phyloP scores from a whole-genome alignment of 2,113 vertebrate genomes.

The Taurulus bubalis region DNA sequence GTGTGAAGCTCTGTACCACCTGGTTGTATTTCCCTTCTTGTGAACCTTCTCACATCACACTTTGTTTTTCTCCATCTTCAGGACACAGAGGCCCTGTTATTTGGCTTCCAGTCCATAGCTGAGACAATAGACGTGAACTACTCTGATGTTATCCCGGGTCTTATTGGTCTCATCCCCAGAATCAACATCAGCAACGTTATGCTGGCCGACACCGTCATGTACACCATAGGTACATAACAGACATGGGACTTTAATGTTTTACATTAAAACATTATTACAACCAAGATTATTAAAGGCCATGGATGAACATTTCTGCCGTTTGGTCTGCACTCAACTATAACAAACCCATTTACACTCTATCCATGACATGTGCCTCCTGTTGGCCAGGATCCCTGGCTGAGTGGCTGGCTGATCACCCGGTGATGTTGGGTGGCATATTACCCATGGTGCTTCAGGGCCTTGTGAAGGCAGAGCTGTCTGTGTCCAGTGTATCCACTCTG shows the following conservation, averaged over 20 bases:
- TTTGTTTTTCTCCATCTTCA: conserved; percentile 55
- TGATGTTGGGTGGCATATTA: conserved; percentile 94
- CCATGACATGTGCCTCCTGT: neutral
- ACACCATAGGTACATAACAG: conserved; percentile 87
- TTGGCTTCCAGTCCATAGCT: conserved; percentile 98
- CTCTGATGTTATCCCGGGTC: conserved; percentile 96
- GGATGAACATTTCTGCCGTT: neutral
- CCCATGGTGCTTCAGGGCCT: conserved; percentile 94
- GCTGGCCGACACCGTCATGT: conserved; percentile 97
- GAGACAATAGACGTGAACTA: conserved; percentile 98
- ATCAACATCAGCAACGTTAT: conserved; percentile 96
- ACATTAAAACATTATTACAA: neutral
- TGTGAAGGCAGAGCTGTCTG: conserved; percentile 92
- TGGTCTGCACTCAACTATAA: neutral
- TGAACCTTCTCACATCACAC: neutral
- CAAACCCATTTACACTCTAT: neutral
- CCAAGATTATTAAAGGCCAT: neutral
- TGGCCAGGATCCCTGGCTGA: conserved; percentile 92
- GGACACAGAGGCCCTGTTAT: conserved; percentile 96
- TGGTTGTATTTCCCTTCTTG: conserved; percentile 7
- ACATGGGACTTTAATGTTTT: neutral
- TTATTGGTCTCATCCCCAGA: conserved; percentile 95
- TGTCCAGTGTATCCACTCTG: conserved; percentile 95
- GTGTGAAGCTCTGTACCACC: neutral
- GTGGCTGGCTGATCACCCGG: conserved; percentile 96